Evolutionary conservation across 2,113 vertebrate genomes (phyloP).

Genomic region (Hystrix brachyura): DNA sequence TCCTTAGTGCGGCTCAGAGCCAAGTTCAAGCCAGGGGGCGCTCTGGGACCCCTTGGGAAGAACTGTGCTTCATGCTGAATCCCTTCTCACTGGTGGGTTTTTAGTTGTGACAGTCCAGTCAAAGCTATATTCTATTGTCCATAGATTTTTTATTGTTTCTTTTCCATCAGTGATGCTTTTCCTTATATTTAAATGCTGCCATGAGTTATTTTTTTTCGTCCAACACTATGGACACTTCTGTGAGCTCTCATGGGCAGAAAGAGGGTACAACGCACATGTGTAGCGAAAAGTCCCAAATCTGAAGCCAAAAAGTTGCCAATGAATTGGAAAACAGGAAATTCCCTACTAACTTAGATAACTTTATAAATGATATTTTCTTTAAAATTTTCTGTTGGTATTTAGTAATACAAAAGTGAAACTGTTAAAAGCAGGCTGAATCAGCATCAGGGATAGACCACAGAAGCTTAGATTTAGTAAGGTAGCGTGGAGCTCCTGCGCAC

Average conservation of each 20-base stretch:
- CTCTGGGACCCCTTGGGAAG: neutral
- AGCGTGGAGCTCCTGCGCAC: neutral
- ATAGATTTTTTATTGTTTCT: constrained; percentile 70
- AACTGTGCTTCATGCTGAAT: neutral
- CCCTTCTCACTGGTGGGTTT: constrained; percentile 23
- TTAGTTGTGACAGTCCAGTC: neutral
- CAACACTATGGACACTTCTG: neutral
- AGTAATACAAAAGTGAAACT: constrained; percentile 49
- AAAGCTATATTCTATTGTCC: constrained; percentile 29
- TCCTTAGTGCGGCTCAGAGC: neutral
- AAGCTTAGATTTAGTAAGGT: neutral
- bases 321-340: constrained; percentile 35
- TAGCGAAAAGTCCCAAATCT: neutral
- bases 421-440: constrained; percentile 31
- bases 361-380: constrained; percentile 1
- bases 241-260: neutral
- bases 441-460: neutral
- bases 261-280: neutral
- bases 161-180: neutral
- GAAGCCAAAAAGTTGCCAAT: neutral
- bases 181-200: constrained; percentile 24
- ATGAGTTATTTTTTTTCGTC: neutral
- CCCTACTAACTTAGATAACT: neutral
- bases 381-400: constrained; percentile 47
- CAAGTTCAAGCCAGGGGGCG: neutral